phyloP scores from a whole-genome alignment of 2,113 vertebrate species.

The Callospermophilus lateralis region DNA sequence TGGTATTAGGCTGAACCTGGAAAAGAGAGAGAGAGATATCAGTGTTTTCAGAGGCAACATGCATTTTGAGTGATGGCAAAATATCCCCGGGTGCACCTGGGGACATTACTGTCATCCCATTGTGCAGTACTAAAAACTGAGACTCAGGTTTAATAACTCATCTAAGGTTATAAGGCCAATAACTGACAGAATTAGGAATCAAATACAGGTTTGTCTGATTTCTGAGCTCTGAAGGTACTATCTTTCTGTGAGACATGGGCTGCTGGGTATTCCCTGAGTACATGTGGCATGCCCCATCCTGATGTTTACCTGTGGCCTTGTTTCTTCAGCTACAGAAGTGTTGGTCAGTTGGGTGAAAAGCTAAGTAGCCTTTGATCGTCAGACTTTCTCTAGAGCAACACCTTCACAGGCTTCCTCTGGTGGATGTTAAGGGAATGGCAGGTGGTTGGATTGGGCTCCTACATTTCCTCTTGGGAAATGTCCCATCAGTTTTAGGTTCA shows the following conservation, averaged over 20 bases:
- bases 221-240: background rate
- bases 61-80: background rate
- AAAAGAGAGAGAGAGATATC: background rate
- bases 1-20: constrained; percentile 26
- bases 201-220: background rate
- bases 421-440: background rate
- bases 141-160: constrained; percentile 15
- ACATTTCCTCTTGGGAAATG: constrained; percentile 7
- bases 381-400: background rate
- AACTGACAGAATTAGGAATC: background rate
- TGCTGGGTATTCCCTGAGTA: background rate
- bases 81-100: background rate
- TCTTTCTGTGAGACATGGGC: background rate
- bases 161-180: background rate
- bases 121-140: constrained; percentile 18
- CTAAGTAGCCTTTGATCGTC: background rate
- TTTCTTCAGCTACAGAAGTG: background rate
- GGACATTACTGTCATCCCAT: background rate
- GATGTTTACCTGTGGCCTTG: background rate
- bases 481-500: background rate
- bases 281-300: background rate
- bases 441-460: constrained; percentile 36
- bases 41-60: constrained; percentile 36
- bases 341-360: background rate
- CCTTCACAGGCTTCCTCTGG: constrained; percentile 7